A percentile compares a stretch with the other conserved stretches of the same genome.
Conservation (phyloP, 2,113 vertebrate genomes). For the Lepus americanus region DNA sequence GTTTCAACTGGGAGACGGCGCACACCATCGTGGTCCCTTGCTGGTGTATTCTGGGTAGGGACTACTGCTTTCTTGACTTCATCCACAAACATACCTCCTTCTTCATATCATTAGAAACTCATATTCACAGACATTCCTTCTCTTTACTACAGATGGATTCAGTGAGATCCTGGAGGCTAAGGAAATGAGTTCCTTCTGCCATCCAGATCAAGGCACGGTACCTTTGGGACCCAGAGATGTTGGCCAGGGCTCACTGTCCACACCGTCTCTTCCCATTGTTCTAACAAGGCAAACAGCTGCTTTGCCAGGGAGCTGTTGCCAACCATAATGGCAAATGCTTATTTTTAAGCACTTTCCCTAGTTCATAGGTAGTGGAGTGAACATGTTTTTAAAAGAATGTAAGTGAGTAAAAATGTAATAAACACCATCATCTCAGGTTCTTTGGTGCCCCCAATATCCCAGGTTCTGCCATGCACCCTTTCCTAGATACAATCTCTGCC, state of each 20-base stretch:
- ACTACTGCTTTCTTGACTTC: background rate
- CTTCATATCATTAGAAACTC: background rate
- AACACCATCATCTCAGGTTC: background rate
- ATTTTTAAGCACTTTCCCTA: background rate
- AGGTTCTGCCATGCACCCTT: background rate
- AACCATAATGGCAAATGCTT: background rate
- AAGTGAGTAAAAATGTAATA: background rate
- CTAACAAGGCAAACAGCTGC: background rate
- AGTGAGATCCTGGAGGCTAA: background rate
- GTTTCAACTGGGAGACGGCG: background rate
- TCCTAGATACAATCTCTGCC: background rate
- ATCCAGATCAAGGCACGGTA: background rate
- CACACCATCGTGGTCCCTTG: fast-evolving
- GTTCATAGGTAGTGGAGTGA: background rate
- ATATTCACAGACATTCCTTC: background rate
- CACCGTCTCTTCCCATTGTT: background rate
- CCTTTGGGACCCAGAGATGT: background rate
- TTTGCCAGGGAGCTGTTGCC: background rate
- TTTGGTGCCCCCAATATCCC: background rate
- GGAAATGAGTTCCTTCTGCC: background rate
- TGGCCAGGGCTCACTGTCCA: background rate
- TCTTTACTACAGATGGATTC: background rate
- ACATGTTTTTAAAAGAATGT: background rate
- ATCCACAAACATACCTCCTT: background rate
- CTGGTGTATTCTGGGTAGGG: background rate